Conservation (phyloP, 2,797 vertebrate species). For the Heliangelus exortis region DNA sequence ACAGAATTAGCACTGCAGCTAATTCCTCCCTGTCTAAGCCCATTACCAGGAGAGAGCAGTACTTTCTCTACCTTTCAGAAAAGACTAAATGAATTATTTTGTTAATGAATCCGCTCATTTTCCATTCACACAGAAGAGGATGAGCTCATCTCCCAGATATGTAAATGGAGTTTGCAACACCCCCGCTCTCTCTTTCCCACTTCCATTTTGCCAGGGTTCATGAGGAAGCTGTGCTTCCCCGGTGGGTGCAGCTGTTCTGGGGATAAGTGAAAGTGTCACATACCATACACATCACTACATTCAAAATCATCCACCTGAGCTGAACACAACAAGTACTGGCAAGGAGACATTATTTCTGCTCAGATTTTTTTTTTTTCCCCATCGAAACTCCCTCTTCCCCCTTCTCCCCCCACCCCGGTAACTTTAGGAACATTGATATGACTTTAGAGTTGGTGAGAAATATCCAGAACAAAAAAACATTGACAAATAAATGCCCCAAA, state of each 20-base stretch:
- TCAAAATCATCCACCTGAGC: background rate
- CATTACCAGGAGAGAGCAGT: background rate
- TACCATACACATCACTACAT: background rate
- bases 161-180: background rate
- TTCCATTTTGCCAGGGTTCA: rapidly evolving
- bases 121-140: background rate
- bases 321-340: background rate
- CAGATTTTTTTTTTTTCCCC: background rate
- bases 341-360: background rate
- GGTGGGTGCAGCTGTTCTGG: rapidly evolving
- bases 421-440: background rate
- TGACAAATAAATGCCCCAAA: background rate
- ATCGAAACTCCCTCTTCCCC: rapidly evolving
- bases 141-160: slow-evolving; percentile 26
- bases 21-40: background rate
- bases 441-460: background rate
- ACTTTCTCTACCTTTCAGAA: slow-evolving; percentile 2
- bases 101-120: background rate
- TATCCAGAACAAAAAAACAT: background rate
- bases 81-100: background rate
- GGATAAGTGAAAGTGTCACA: background rate
- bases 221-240: background rate
- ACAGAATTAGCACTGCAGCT: background rate
- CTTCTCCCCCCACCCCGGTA: background rate
- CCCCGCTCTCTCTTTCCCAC: background rate